Conservation (phyloP, 1,140 invertebrate species). For the Ctenoplectra terminalis region DNA sequence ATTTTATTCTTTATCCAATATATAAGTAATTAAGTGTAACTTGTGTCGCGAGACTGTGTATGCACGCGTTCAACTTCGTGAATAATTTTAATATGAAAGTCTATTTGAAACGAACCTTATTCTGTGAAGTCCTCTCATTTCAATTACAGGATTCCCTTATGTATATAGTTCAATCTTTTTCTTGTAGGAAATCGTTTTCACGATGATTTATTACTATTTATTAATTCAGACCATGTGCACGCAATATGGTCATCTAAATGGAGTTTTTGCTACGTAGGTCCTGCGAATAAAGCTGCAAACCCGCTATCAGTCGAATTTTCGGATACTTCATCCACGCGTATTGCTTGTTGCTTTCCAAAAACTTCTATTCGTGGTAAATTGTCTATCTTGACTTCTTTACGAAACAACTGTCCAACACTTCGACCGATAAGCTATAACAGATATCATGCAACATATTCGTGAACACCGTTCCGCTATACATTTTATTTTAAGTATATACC, state of each 20-base stretch:
- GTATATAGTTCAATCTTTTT: slow-evolving; percentile 34
- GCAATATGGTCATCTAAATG: slow-evolving; percentile 56
- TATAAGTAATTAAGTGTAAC: slow-evolving; percentile 2
- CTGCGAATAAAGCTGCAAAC: slow-evolving; percentile 83
- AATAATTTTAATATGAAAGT: slow-evolving; percentile 32
- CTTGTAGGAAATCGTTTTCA: slow-evolving; percentile 58
- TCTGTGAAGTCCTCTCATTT: slow-evolving; percentile 28
- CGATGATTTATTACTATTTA: slow-evolving; percentile 75
- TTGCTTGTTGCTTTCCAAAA: slow-evolving; percentile 83
- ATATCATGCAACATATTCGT: not conserved
- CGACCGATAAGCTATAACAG: slow-evolving; percentile 88
- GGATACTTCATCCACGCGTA: slow-evolving; percentile 80
- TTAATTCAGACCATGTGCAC: slow-evolving; percentile 73
- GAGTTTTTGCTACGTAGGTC: slow-evolving; percentile 79
- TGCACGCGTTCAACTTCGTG: slow-evolving; percentile 13
- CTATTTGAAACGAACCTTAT: not conserved
- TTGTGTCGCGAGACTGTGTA: slow-evolving; percentile 9
- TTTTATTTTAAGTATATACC: not conserved
- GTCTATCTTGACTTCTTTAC: slow-evolving; percentile 92
- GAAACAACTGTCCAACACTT: slow-evolving; percentile 92
- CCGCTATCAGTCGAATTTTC: slow-evolving; percentile 80
- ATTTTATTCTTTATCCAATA: not conserved
- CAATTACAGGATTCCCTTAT: slow-evolving; percentile 2
- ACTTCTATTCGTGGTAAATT: slow-evolving; percentile 88
- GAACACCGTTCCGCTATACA: no score